Conservation (phyloP, 2,113 vertebrate species). For the Podiceps cristatus region DNA sequence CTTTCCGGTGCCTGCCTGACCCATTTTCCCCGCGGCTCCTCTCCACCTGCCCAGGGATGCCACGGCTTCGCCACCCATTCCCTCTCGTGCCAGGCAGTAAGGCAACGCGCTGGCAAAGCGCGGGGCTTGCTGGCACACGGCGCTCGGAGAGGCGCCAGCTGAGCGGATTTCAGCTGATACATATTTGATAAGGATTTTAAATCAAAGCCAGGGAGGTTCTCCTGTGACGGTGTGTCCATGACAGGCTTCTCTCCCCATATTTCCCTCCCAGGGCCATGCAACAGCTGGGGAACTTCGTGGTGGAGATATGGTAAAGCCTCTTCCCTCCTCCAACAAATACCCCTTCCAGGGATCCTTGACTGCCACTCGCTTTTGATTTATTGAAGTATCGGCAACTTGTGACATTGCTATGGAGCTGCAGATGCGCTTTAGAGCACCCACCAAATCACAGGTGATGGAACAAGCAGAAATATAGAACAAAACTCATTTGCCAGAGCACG, state of each 20-base stretch:
- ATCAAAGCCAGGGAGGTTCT: not conserved
- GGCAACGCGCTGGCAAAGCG: rapidly evolving
- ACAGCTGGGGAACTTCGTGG: not conserved
- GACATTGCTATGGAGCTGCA: not conserved
- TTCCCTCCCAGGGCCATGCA: not conserved
- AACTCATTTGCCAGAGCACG: not conserved
- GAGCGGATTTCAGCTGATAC: rapidly evolving
- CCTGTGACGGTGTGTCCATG: rapidly evolving
- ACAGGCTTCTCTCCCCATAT: not conserved
- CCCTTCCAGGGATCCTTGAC: not conserved
- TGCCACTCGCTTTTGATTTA: not conserved
- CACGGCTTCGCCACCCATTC: not conserved
- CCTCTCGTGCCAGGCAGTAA: not conserved
- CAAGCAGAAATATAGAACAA: not conserved
- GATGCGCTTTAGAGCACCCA: not conserved
- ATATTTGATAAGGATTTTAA: not conserved
- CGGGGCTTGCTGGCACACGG: not conserved
- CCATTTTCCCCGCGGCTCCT: not conserved
- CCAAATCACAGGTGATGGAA: not conserved
- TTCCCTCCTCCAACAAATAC: not conserved
- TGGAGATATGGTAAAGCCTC: not conserved
- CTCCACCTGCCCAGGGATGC: not conserved
- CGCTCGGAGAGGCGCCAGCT: not conserved
- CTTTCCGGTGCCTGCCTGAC: not conserved
- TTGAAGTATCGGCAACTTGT: not conserved